Conservation (phyloP, 2,888 invertebrate genomes). For the Geotrupes spiniger region DNA sequence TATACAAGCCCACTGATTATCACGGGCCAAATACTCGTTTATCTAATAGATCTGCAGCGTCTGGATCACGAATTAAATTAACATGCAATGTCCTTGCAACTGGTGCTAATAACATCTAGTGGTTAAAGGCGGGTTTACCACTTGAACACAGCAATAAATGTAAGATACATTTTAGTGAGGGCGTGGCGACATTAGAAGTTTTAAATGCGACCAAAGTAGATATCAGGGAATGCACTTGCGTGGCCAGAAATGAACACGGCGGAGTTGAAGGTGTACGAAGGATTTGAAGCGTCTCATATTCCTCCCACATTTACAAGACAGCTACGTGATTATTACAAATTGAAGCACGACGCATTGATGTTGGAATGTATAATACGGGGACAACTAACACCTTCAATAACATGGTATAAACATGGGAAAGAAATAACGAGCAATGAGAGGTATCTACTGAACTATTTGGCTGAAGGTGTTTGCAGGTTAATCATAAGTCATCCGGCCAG, state of each 20-base stretch:
- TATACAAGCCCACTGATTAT: conserved; percentile 35
- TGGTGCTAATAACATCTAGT: conserved; percentile 65
- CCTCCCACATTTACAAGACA: conserved; percentile 75
- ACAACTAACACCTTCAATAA: conserved; percentile 68
- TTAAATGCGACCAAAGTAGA: conserved; percentile 65
- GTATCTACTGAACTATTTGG: conserved; percentile 63
- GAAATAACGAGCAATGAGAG: conserved; percentile 57
- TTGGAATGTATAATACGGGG: conserved; percentile 78
- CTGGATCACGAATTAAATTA: conserved; percentile 73
- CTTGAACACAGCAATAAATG: conserved; percentile 58
- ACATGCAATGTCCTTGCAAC: no score
- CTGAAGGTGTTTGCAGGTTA: conserved; percentile 72
- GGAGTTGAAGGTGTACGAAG: conserved; percentile 69
- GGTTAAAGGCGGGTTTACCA: conserved; percentile 70
- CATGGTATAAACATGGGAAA: conserved; percentile 73
- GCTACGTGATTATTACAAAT: conserved; percentile 68
- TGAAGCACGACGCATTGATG: conserved; percentile 68
- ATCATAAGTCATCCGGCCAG: conserved; percentile 63
- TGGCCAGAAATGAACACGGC: conserved; percentile 77
- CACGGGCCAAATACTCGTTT: conserved; percentile 57
- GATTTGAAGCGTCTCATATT: conserved; percentile 66
- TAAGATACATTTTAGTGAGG: conserved; percentile 59
- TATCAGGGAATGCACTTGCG: conserved; percentile 76
- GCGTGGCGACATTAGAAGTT: conserved; percentile 73
- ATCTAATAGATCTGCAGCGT: conserved; percentile 73